Evolutionary conservation across 2,113 vertebrate genomes (phyloP).

Genomic region (Parus major): DNA sequence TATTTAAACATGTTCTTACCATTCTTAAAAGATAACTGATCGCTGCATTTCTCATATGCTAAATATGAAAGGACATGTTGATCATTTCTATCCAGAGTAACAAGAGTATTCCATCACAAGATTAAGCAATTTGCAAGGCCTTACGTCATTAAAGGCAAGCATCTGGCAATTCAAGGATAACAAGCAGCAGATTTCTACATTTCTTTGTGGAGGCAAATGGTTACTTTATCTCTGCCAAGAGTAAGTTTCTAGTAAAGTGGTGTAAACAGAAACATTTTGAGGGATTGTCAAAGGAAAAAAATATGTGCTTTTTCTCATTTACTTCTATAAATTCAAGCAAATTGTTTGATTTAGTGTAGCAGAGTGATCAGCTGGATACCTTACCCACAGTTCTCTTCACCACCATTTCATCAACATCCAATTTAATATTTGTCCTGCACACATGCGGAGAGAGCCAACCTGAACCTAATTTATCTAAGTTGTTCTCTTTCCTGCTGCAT

Average conservation of each 20-base stretch:
- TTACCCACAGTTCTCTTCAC: conserved; percentile 43
- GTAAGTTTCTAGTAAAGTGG: conserved; percentile 66
- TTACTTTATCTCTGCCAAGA: conserved; percentile 75
- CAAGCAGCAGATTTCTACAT: conserved; percentile 74
- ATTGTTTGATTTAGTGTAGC: conserved; percentile 65
- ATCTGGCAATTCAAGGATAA: conserved; percentile 70
- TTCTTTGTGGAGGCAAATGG: conserved; percentile 66
- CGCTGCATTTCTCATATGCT: conserved; percentile 6
- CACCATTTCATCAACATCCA: conserved; percentile 53
- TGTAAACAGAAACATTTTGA: conserved; percentile 68
- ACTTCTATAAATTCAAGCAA: conserved; percentile 62
- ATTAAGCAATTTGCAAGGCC: conserved; percentile 59
- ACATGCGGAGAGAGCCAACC: conserved; percentile 49
- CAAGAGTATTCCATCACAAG: conserved; percentile 65
- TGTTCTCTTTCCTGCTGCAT: conserved; percentile 63
- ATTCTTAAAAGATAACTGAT: neutral
- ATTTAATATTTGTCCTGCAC: conserved; percentile 64
- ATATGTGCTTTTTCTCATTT: neutral
- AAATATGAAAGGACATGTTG: conserved; percentile 42
- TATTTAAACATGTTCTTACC: neutral
- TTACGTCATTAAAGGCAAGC: conserved; percentile 70
- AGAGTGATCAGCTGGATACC: conserved; percentile 52
- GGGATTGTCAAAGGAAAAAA: conserved; percentile 23
- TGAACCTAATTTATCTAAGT: conserved; percentile 68
- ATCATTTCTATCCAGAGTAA: conserved; percentile 28